phyloP scores from a whole-genome alignment of 2,113 vertebrate species.

The Solea solea region DNA sequence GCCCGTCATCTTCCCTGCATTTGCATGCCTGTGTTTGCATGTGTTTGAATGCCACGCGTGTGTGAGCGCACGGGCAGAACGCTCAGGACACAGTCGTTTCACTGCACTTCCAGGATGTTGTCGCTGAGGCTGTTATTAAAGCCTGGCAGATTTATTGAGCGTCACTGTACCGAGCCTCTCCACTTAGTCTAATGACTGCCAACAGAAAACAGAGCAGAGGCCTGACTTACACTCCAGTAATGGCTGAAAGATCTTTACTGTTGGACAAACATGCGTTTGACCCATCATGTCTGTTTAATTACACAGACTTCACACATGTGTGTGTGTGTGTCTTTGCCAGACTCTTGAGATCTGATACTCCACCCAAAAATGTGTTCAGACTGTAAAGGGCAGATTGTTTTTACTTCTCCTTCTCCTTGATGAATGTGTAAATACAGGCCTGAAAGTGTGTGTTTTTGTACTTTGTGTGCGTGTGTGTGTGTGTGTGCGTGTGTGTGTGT shows the following conservation, averaged over 20 bases:
- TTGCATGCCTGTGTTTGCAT: slow-evolving; percentile 46
- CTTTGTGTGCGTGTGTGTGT: neutral
- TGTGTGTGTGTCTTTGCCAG: neutral
- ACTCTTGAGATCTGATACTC: slow-evolving; percentile 16
- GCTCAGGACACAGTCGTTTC: slow-evolving; percentile 39
- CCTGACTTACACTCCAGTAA: slow-evolving; percentile 39
- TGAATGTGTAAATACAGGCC: neutral
- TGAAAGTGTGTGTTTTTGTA: neutral
- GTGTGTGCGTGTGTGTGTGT: neutral
- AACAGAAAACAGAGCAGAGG: slow-evolving; percentile 65
- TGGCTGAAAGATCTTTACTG: slow-evolving; percentile 21
- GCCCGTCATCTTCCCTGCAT: slow-evolving; percentile 28
- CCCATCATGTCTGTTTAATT: slow-evolving; percentile 22
- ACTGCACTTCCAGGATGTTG: slow-evolving; percentile 32
- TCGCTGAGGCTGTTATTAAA: slow-evolving; percentile 49
- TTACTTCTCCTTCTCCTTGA: neutral
- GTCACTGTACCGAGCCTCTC: slow-evolving; percentile 50
- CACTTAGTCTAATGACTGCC: slow-evolving; percentile 74
- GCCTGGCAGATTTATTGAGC: slow-evolving; percentile 68
- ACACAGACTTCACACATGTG: neutral
- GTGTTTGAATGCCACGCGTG: slow-evolving; percentile 34
- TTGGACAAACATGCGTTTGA: slow-evolving; percentile 10
- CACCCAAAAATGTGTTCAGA: slow-evolving; percentile 10
- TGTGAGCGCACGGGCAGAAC: slow-evolving; percentile 19
- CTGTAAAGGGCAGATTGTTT: neutral